Conservation (phyloP, 2,888 invertebrate species). For the Lysandra bellargus region DNA sequence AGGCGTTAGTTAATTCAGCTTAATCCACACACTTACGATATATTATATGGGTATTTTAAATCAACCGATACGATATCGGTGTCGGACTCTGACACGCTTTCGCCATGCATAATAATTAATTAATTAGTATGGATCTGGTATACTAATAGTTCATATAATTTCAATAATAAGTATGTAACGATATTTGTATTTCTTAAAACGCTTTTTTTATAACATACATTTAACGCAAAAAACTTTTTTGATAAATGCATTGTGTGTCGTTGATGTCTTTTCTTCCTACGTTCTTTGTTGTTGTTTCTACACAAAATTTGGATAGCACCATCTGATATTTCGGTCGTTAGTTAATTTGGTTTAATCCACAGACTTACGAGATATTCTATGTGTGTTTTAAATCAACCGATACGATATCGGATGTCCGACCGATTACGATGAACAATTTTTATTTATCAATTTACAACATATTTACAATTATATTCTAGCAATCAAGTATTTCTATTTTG, state of each 20-base stretch:
- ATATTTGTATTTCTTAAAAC: no score
- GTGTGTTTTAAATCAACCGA: no score
- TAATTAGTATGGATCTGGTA: no score
- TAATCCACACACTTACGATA: not conserved
- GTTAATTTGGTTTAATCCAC: not conserved
- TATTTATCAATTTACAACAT: no score
- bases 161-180: no score
- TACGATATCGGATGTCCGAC: not conserved
- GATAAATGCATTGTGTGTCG: not conserved
- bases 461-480: no score
- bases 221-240: no score
- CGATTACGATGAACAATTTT: not conserved
- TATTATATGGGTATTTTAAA: not conserved
- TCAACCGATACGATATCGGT: not conserved
- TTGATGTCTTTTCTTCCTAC: constrained; percentile 4
- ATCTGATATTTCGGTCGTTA: not conserved
- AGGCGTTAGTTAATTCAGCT: not conserved
- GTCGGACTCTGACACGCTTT: no score
- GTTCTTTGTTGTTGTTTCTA: not conserved
- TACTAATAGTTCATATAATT: no score
- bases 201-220: no score
- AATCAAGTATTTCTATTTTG: no score
- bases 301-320: not conserved
- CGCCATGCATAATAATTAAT: no score
- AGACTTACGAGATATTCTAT: not conserved